phyloP scores from a whole-genome alignment of 2,113 vertebrate species.

The pig (Sus scrofa) region DNA sequence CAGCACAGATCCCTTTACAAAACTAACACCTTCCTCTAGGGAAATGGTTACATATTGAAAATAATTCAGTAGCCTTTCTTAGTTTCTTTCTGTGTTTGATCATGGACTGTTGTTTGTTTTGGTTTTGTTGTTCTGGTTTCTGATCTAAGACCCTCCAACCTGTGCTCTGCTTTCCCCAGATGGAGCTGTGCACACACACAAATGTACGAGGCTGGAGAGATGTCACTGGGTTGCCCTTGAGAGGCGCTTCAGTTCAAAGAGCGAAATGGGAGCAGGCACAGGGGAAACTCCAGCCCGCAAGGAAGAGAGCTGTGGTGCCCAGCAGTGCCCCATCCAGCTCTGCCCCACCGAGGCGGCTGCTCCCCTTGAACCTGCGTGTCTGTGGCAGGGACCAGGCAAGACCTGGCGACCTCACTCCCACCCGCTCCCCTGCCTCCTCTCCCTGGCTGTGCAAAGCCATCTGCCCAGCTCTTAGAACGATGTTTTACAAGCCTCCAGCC shows the following conservation, averaged over 20 bases:
- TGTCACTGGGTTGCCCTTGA: neutral
- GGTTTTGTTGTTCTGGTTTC: slow-evolving; percentile 33
- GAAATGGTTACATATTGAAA: neutral
- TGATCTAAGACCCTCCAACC: neutral
- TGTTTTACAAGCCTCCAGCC: neutral
- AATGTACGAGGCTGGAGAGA: neutral
- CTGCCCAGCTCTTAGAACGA: neutral
- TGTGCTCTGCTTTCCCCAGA: neutral
- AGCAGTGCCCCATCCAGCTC: neutral
- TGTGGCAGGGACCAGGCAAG: neutral
- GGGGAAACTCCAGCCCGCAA: neutral
- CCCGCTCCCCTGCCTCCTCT: neutral
- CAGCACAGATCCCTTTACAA: neutral
- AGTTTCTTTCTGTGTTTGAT: neutral
- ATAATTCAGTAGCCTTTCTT: neutral
- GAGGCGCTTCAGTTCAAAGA: neutral
- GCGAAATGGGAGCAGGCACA: neutral
- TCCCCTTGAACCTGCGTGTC: neutral
- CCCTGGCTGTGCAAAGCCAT: neutral
- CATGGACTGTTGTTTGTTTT: neutral
- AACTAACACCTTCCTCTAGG: neutral
- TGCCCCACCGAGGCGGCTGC: too few species aligned
- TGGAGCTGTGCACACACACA: neutral
- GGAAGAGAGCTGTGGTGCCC: neutral
- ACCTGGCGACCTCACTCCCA: neutral